Conservation (phyloP, 2,888 invertebrate genomes). For the Hirtodrosophila confusa region DNA sequence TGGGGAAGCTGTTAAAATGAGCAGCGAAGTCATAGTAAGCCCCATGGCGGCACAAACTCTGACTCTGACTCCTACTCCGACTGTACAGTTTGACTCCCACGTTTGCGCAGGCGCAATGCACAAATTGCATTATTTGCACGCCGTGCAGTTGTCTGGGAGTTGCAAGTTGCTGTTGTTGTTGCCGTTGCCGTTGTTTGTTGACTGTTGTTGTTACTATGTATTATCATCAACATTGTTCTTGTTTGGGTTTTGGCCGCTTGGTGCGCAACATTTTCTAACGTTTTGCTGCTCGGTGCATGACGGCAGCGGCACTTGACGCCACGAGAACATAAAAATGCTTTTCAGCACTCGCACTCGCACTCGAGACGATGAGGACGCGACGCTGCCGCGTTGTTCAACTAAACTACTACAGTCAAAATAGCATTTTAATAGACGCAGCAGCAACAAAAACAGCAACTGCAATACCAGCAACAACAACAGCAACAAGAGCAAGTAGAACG, state of each 20-base stretch:
- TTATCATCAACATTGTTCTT: constrained; percentile 77
- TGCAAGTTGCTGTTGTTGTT: constrained; percentile 35
- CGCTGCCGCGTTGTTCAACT: constrained; percentile 56
- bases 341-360: constrained; percentile 71
- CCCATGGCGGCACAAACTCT: constrained; percentile 35
- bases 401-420: constrained; percentile 79
- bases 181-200: constrained; percentile 30
- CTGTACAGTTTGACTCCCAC: constrained; percentile 68
- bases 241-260: constrained; percentile 54
- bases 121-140: constrained; percentile 80
- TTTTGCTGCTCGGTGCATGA: constrained; percentile 43
- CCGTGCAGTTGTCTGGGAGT: constrained; percentile 59
- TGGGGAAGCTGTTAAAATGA: constrained; percentile 79
- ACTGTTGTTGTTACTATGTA: constrained; percentile 67
- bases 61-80: constrained; percentile 12
- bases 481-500: constrained; percentile 11
- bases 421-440: constrained; percentile 74
- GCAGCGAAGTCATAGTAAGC: constrained; percentile 41
- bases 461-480: not conserved
- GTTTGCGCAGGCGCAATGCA: constrained; percentile 76
- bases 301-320: constrained; percentile 75
- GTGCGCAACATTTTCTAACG: constrained; percentile 51
- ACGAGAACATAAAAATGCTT: constrained; percentile 80
- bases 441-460: constrained; percentile 24
- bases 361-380: constrained; percentile 68